Percentiles rank a stretch among this genome's conserved stretches.
Conservation (phyloP, 2,113 vertebrate genomes). For the human (Homo sapiens) region DNA sequence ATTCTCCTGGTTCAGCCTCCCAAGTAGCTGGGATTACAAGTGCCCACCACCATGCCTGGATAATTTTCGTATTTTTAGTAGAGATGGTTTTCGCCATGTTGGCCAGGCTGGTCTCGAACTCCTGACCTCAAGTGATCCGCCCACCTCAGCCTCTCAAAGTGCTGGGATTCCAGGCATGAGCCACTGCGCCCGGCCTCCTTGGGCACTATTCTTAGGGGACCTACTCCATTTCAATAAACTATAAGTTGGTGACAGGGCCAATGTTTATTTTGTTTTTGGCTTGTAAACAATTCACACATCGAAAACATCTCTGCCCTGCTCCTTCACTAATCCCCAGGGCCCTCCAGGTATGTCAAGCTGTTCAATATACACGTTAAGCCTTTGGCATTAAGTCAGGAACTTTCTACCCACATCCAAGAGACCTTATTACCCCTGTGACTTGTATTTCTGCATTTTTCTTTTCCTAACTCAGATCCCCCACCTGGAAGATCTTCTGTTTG, state of each 20-base stretch:
- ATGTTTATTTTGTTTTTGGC: constrained; percentile 61
- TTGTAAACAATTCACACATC: constrained; percentile 50
- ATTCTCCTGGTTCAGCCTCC: too few relatives aligned
- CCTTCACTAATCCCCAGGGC: neutral
- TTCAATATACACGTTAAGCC: neutral
- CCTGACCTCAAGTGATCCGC: too few relatives aligned
- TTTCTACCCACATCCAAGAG: constrained; percentile 56
- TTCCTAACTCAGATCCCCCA: constrained; percentile 73
- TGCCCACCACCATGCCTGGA: too few relatives aligned
- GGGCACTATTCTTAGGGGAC: neutral
- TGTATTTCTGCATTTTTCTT: constrained; percentile 68
- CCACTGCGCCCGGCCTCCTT: too few relatives aligned
- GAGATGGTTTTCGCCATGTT: too few relatives aligned
- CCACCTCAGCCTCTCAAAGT: too few relatives aligned
- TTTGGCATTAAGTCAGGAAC: neutral
- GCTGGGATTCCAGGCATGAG: too few relatives aligned
- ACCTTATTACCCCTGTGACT: constrained; percentile 52
- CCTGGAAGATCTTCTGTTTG: constrained; percentile 81
- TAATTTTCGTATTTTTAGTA: too few relatives aligned
- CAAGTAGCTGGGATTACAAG: too few relatives aligned
- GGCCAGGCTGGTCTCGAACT: too few relatives aligned
- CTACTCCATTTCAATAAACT: constrained; percentile 28
- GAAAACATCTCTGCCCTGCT: constrained; percentile 39
- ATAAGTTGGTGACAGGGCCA: neutral
- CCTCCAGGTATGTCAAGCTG: constrained; percentile 34